Evolutionary conservation across 1,140 invertebrate genomes (phyloP).

Genomic region (Formica exsecta): DNA sequence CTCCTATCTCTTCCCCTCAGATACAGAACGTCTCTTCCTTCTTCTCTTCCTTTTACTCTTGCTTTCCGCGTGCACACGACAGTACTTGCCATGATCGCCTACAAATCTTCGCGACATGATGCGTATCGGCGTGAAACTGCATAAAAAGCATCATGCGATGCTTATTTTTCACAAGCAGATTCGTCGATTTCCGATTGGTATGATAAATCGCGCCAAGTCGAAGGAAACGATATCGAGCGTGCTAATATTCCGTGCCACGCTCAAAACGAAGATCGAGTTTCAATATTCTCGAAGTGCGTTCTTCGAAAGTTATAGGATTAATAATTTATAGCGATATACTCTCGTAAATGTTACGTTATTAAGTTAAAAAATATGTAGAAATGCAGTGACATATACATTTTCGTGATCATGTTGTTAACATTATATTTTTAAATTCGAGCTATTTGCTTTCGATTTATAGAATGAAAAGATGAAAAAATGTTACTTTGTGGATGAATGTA

Average conservation of each 20-base stretch:
- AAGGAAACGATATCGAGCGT: constrained; percentile 15
- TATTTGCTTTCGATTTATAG: constrained; percentile 13
- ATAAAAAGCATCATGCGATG: neutral
- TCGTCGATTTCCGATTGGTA: constrained; percentile 22
- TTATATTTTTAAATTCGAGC: neutral
- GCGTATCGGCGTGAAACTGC: constrained; percentile 35
- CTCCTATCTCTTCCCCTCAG: neutral
- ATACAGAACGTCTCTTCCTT: neutral
- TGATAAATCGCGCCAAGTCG: constrained; percentile 34
- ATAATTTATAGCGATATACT: constrained; percentile 28
- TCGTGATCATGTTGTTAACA: neutral
- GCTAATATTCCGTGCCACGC: constrained; percentile 38
- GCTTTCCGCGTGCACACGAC: neutral
- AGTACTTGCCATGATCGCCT: constrained; percentile 41
- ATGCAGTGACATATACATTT: neutral
- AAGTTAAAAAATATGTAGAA: neutral
- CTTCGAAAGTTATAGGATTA: constrained; percentile 31
- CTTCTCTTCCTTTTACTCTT: constrained; percentile 3
- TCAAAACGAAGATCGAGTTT: neutral
- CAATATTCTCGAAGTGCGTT: neutral
- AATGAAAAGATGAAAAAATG: neutral
- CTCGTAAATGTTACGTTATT: constrained; percentile 9
- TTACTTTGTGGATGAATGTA: constrained; percentile 18
- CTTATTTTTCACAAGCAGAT: constrained; percentile 34
- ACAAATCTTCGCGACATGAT: constrained; percentile 39